Conservation (phyloP, 2,888 invertebrate genomes). For the Drymonia ruficornis region DNA sequence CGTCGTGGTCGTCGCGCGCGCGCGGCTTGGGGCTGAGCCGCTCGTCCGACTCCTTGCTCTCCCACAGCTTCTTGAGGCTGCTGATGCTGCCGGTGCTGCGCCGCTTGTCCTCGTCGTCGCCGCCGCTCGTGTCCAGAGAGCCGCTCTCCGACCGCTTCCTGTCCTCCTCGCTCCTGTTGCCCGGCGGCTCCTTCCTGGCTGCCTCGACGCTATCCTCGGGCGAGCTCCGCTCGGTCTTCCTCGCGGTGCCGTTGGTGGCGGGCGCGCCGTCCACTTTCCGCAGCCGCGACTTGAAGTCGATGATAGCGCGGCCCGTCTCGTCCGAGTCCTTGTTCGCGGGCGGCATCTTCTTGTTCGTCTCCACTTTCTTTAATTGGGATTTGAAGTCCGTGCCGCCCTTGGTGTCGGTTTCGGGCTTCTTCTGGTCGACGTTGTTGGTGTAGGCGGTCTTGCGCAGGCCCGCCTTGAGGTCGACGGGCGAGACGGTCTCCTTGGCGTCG, state of each 20-base stretch:
- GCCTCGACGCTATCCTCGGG: constrained; percentile 73
- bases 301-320: constrained; percentile 85
- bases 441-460: constrained; percentile 74
- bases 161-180: constrained; percentile 8
- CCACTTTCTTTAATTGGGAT: constrained; percentile 90
- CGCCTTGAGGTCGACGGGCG: constrained; percentile 79
- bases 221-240: constrained; percentile 58
- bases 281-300: constrained; percentile 93
- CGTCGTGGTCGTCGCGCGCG: constrained; percentile 52
- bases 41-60: constrained; percentile 89
- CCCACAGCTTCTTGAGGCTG: constrained; percentile 96
- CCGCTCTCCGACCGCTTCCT: constrained; percentile 48
- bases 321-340: constrained; percentile 81
- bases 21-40: constrained; percentile 88
- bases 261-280: constrained; percentile 88
- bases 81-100: constrained; percentile 97
- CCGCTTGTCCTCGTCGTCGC: constrained; percentile 92
- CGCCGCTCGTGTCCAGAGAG: constrained; percentile 63
- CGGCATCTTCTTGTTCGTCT: constrained; percentile 85
- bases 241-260: constrained; percentile 62
- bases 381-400: constrained; percentile 83
- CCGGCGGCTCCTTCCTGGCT: constrained; percentile 58
- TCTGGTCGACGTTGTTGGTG: constrained; percentile 49
- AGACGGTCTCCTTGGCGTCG: constrained; percentile 53
- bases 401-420: constrained; percentile 48